phyloP scores from a whole-genome alignment of 2,888 invertebrate species.

The Phengaris arion region DNA sequence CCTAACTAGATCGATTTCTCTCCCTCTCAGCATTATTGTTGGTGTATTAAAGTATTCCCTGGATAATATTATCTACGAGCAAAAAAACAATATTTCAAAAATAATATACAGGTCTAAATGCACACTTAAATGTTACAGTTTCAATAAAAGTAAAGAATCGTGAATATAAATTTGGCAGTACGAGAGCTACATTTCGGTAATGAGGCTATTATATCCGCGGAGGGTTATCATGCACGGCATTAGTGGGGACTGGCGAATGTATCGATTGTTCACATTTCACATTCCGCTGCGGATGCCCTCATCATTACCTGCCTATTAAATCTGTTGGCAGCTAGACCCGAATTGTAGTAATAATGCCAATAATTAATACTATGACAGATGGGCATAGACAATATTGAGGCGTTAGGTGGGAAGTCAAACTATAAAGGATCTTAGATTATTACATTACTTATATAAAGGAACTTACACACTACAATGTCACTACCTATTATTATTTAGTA shows the following conservation, averaged over 20 bases:
- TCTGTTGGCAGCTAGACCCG: not conserved
- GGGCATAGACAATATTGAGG: not conserved
- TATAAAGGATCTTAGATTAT: too few species aligned
- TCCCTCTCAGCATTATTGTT: too few species aligned
- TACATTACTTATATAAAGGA: too few species aligned
- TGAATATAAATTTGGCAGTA: not conserved
- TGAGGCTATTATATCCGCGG: slow-evolving; percentile 14
- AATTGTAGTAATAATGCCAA: slow-evolving; percentile 9
- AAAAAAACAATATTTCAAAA: too few species aligned
- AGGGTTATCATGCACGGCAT: slow-evolving; percentile 14
- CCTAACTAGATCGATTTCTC: too few species aligned
- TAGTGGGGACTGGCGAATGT: slow-evolving; percentile 7
- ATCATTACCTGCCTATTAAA: slow-evolving; percentile 24
- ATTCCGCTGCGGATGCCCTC: slow-evolving; percentile 19
- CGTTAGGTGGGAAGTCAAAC: too few species aligned
- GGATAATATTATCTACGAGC: too few species aligned
- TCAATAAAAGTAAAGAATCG: not conserved
- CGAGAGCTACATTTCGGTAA: slow-evolving; percentile 4
- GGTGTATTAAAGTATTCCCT: too few species aligned
- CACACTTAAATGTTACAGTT: too few species aligned
- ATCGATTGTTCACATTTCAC: slow-evolving; percentile 23
- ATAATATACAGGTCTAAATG: too few species aligned
- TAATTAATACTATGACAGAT: not conserved
- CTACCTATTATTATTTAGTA: too few species aligned
- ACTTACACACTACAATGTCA: too few species aligned